These are phyloP conservation scores for Echinarachnius parma DNA, from an alignment of 53 echinoderm and acorn worm species.

Conservation along the genomic window DNA sequence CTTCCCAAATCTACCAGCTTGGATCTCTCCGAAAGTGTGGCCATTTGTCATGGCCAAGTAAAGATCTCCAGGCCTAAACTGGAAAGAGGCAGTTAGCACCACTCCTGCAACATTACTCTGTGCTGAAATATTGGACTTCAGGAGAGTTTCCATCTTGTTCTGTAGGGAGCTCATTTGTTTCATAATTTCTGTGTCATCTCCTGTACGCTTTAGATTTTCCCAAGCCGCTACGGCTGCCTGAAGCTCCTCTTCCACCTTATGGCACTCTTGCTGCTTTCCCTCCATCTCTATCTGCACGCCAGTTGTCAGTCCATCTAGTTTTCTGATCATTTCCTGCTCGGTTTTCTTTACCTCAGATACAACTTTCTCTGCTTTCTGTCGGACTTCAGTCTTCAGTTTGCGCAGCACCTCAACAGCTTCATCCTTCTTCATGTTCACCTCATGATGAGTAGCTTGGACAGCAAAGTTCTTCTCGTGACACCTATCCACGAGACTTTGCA, in stretches of 20 bases:
- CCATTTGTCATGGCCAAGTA: slow-evolving; percentile 6
- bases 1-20: background rate
- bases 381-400: no score
- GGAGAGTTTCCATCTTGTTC: slow-evolving; percentile 18
- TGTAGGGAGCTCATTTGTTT: background rate
- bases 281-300: background rate
- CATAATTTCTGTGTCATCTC: background rate
- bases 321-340: background rate
- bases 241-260: slow-evolving; percentile 11
- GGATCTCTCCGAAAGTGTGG: background rate
- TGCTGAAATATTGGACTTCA: background rate
- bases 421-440: no score
- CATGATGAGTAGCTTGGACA: no score
- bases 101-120: background rate
- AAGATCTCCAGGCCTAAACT: slow-evolving; percentile 12
- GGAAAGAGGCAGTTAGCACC: background rate
- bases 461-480: no score
- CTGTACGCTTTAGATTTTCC: background rate
- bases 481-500: no score
- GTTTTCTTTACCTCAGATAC: background rate
- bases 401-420: no score
- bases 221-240: slow-evolving; percentile 1
- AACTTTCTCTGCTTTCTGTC: slow-evolving; percentile 16
- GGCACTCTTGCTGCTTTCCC: slow-evolving; percentile 8
- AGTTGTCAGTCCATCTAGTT: background rate